Base-by-base conservation (phyloP, 92 coral and sea anemone genomes). In the Chrysogorgia sp. region DNA sequence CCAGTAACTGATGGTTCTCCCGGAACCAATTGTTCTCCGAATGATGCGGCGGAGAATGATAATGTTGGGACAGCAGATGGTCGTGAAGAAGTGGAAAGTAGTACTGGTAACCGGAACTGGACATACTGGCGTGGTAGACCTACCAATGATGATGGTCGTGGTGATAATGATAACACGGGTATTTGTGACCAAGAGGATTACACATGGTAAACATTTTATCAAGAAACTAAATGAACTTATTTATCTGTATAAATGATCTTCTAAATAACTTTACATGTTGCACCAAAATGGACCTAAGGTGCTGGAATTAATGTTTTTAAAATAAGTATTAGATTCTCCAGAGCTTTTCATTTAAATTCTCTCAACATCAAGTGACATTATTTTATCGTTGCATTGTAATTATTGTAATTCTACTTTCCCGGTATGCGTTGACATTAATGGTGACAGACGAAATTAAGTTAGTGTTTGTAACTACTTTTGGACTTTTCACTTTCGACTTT, bases 101-200 rank as follows among this genome's bases (percentile, higher is more conserved):
- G 45, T 25, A 26, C 14, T 45, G 37, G 45, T 31, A 1, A 34
- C 12, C 30, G 25, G 22, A 69, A 69, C 31, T 69, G 76, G 76
- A 24, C 40, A 10, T 45, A 3, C 0, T 69, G 76, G 76, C 30
- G 76, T 21, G 40, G 25, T 21, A 26, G 24, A 31, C 28, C 50
- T 49, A 37, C 22, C 23, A 20, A 13, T 13, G 76, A 49, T 48
- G 76, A 69, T 12, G 28, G 76, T 24, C 59, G 48, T 25, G 35
- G 55, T 69, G 40, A 30, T 21, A 30, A 57, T 13, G 3, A n/a
- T 0, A n/a, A 40, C 34, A 35, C 34, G 35, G 76, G 34, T 25
- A 25, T 47, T 24, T 45, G 45, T 69, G 76, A 34, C 23, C 59
- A 69, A 10, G 24, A 47, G 10, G 76, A 69, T 48, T 69, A 45